These are phyloP conservation scores for Plodia interpunctella DNA, from an alignment of 1,140 invertebrate genomes.

Conservation along the genomic window DNA sequence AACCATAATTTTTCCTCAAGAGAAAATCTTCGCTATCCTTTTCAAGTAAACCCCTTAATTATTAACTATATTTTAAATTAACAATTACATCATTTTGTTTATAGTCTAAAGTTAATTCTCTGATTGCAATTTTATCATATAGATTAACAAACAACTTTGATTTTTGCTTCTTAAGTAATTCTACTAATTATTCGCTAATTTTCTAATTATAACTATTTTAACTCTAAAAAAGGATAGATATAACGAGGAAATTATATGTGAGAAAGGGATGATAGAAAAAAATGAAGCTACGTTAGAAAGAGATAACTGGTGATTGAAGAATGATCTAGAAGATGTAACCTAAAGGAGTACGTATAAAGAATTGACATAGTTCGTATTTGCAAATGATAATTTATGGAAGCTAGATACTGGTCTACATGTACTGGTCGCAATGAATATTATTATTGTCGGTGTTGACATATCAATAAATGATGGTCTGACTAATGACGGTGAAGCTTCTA, in stretches of 20 bases:
- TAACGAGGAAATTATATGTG: slow-evolving; percentile 23
- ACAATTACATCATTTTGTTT: slow-evolving; percentile 58
- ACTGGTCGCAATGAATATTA: slow-evolving; percentile 6
- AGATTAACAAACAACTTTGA: slow-evolving; percentile 74
- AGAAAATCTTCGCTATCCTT: slow-evolving; percentile 45
- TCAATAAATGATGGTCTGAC: slow-evolving; percentile 25
- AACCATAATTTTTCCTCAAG: slow-evolving; percentile 15
- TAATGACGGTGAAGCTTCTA: slow-evolving; percentile 53
- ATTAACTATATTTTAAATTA: slow-evolving; percentile 60
- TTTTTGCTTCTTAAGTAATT: slow-evolving; percentile 56
- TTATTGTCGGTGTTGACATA: slow-evolving; percentile 60
- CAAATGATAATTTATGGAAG: background rate
- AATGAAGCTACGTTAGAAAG: slow-evolving; percentile 24
- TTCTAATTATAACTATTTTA: slow-evolving; percentile 45
- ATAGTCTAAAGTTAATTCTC: slow-evolving; percentile 67
- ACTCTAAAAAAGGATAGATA: slow-evolving; percentile 33
- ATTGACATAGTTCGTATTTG: slow-evolving; percentile 35
- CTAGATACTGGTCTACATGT: background rate
- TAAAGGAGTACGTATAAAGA: slow-evolving; percentile 36
- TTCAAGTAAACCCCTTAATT: slow-evolving; percentile 41
- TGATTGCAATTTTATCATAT: slow-evolving; percentile 70
- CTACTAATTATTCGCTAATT: slow-evolving; percentile 59
- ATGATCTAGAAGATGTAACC: slow-evolving; percentile 19
- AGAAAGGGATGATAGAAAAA: slow-evolving; percentile 25
- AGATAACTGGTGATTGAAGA: slow-evolving; percentile 20